These are phyloP conservation scores for Drosophila tani DNA, from an alignment of 1,140 invertebrate species.

Conservation along the genomic window DNA sequence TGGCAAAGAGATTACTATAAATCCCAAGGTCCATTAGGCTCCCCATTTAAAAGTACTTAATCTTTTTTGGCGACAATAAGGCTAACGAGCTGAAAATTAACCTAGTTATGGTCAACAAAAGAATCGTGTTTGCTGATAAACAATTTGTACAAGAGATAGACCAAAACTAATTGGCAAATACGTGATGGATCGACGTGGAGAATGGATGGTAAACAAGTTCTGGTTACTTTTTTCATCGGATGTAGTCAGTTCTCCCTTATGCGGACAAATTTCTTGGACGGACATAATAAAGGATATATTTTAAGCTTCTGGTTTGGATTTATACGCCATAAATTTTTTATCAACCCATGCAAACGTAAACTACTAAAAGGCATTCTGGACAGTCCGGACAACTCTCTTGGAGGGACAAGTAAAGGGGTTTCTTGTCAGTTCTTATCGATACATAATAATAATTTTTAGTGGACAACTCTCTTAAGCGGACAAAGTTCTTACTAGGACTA, in stretches of 20 bases:
- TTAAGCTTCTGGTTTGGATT: no score
- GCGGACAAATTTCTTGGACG: not conserved
- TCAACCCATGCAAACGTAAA: no score
- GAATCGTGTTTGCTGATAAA: conserved; percentile 29
- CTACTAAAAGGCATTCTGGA: no score
- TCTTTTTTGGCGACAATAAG: conserved; percentile 26
- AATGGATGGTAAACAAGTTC: conserved; percentile 2
- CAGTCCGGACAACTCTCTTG: not conserved
- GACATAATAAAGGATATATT: no score
- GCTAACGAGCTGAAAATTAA: conserved; percentile 38
- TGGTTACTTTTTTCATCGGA: not conserved
- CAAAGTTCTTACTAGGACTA: not conserved
- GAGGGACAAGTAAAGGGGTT: not conserved
- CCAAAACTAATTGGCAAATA: conserved; percentile 19
- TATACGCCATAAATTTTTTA: no score
- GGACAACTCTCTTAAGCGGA: not conserved
- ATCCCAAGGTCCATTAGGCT: not conserved
- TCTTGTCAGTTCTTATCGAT: not conserved
- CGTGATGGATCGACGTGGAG: conserved; percentile 14
- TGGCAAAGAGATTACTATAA: conserved; percentile 5
- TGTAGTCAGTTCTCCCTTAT: not conserved
- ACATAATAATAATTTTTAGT: not conserved
- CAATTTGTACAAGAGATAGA: conserved; percentile 22
- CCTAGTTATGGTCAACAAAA: conserved; percentile 27
- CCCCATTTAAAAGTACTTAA: not conserved